Evolutionary conservation across 1,140 invertebrate genomes (phyloP), one percentile per base, ranked within the genome.

Genomic region (Parapsyche elsis): DNA sequence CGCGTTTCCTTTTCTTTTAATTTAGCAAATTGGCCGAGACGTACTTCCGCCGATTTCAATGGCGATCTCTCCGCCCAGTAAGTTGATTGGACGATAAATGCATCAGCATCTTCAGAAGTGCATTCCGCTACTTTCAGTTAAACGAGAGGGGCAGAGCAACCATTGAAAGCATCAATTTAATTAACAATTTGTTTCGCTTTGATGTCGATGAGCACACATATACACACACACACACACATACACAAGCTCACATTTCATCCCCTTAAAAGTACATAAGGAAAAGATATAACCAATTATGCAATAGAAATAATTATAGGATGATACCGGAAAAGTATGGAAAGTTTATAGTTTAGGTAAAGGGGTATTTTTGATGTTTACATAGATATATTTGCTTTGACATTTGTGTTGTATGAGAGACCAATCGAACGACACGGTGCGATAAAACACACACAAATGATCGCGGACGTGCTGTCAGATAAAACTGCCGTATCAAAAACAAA

Each of bases 71-170:
- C 21, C 49, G n/a, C 45, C 21, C 10, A 14, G 71, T 49, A 73
- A 73, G 45, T 73, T 57, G 73, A 75, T 75, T 75, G 73, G 73
- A 75, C 73, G 16, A 57, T 75, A 75, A 75, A 75, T 75, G 73
- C 73, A 75, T 75, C 73, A 75, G 73, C 45, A 75, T 75, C 73
- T 75, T 75, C 23, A 67, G 19, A 57, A 46, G 71, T 73, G 71
- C 71, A 75, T 9, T 57, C 45, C 7, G 7, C 19, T 57, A 57
- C 73, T 75, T 57, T 75, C 73, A 75, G 23, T 75, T 46, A 75
- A 73, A 73, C 38, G 71, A 5, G 1, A 14, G 45, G 5, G 12
- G 12, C 45, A 16, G 49, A 5, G 4, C 10, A 53, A 1, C 49
- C 2, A 12, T 67, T 67, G 64, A 67, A 67, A 67, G 64, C 64